Base-by-base conservation (phyloP, 2,888 invertebrate genomes). In the Drosophila neonasuta region DNA sequence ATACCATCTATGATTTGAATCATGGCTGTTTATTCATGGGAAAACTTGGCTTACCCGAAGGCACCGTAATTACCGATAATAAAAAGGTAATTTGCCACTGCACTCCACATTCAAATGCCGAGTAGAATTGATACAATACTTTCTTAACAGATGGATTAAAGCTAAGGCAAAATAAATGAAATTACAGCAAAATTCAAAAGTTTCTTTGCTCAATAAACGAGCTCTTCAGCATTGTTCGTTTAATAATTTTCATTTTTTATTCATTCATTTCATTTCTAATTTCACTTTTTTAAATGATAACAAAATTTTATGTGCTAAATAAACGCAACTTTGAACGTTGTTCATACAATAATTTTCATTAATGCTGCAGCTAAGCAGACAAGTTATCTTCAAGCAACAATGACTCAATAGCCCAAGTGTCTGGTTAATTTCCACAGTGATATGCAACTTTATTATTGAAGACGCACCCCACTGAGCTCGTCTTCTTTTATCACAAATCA, bases 21-120 rank as follows among this genome's bases (percentile, higher is more conserved):
- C 30, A 71, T 42, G 71, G 76, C 1, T 34, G 32, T 3, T 54
- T 71, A 0, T 74, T 74, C 41, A 46, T 64, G 34, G 74, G 76
- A 0, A 67, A 55, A 24, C 29, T 59, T 0, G 58, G 51, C 10
- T 15, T 36, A 0, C 75, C 71, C 1, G 6, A 44, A 9, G 15
- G 3, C 1, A 5, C 9, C 1, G 6, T 9, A 20, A 36, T 8
- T 36, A n/a, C 6, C 2, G 39, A 49, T 17, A 30, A 30, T 10
- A 5, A 10, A 11, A 7, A 24, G 13, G 36, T 49, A 41, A 30
- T 20, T 30, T 57, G 57, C 17, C 11, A 49, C 2, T 57, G 57
- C 30, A 24, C 2, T 3, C 15, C 5, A 9, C 3, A 57, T 5
- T 7, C 1, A 10, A 39, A 2, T 32, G 44, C 24, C 7, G 13